Evolutionary conservation across 2,888 invertebrate species (phyloP).

Genomic region (Leucania comma): DNA sequence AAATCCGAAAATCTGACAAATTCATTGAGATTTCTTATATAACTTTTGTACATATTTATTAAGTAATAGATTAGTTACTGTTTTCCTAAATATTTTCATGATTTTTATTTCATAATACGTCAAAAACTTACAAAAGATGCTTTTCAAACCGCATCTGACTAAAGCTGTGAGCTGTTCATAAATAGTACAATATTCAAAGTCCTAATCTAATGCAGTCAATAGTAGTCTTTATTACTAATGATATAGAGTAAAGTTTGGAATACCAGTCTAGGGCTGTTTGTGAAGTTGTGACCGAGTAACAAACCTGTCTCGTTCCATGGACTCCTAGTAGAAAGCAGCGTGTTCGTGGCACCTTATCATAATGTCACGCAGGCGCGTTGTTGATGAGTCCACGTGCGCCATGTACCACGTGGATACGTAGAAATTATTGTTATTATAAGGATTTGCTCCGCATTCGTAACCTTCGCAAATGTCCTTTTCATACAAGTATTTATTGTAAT

Average conservation of each 20-base stretch:
- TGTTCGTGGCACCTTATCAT: not conserved
- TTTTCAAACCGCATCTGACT: not conserved
- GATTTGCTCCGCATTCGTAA: too few relatives aligned
- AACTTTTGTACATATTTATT: not conserved
- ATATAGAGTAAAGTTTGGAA: not conserved
- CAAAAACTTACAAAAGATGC: not conserved
- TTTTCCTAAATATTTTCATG: not conserved
- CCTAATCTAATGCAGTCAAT: constrained; percentile 4
- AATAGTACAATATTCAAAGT: constrained; percentile 1
- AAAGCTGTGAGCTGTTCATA: not conserved
- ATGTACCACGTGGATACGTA: not conserved
- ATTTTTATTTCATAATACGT: constrained; percentile 5
- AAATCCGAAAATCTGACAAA: constrained; percentile 1
- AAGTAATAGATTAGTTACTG: not conserved
- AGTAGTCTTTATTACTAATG: not conserved
- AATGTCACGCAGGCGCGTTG: not conserved
- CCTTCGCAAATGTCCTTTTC: too few relatives aligned
- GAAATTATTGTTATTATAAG: not conserved
- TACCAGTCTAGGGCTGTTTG: not conserved
- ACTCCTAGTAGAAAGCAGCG: constrained; percentile 13
- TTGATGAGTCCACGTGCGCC: not conserved
- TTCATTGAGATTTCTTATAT: not conserved
- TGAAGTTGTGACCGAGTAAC: not conserved
- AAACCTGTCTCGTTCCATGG: not conserved
- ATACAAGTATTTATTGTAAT: too few relatives aligned